These are phyloP conservation scores for Drosophila cognata DNA, from an alignment of 2,888 invertebrate species.

Conservation along the genomic window DNA sequence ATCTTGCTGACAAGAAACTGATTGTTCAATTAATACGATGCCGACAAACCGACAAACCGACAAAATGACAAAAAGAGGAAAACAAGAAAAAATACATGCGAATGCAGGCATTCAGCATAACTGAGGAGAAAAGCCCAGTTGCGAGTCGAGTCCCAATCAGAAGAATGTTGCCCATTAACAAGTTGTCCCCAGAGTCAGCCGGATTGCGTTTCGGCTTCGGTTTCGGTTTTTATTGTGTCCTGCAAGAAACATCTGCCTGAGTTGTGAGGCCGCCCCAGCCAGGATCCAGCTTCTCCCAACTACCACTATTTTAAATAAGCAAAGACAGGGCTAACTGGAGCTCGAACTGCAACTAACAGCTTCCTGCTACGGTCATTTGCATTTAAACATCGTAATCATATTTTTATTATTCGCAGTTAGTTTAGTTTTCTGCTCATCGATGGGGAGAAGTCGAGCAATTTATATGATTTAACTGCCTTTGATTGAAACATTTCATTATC, in stretches of 20 bases:
- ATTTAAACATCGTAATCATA: constrained; percentile 82
- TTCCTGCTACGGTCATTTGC: constrained; percentile 69
- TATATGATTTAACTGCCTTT: constrained; percentile 76
- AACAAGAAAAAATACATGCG: constrained; percentile 20
- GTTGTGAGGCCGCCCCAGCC: constrained; percentile 16
- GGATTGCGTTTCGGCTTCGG: neutral
- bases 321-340: neutral
- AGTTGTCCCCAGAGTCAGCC: constrained; percentile 70
- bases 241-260: constrained; percentile 71
- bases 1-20: constrained; percentile 72
- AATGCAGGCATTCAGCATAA: constrained; percentile 13
- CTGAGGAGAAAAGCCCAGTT: constrained; percentile 37
- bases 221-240: constrained; percentile 9
- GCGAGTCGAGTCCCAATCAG: constrained; percentile 52
- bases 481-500: constrained; percentile 81
- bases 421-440: constrained; percentile 23
- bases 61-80: constrained; percentile 9
- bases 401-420: constrained; percentile 80
- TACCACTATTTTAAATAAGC: constrained; percentile 8
- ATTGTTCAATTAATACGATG: constrained; percentile 72
- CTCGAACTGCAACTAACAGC: constrained; percentile 37
- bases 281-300: neutral
- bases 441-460: constrained; percentile 53
- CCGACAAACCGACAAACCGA: constrained; percentile 27
- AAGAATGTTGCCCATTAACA: constrained; percentile 74